Evolutionary conservation across 2,797 vertebrate species (phyloP), one percentile per base, ranked within the genome.

Genomic region (Artibeus lituratus): DNA sequence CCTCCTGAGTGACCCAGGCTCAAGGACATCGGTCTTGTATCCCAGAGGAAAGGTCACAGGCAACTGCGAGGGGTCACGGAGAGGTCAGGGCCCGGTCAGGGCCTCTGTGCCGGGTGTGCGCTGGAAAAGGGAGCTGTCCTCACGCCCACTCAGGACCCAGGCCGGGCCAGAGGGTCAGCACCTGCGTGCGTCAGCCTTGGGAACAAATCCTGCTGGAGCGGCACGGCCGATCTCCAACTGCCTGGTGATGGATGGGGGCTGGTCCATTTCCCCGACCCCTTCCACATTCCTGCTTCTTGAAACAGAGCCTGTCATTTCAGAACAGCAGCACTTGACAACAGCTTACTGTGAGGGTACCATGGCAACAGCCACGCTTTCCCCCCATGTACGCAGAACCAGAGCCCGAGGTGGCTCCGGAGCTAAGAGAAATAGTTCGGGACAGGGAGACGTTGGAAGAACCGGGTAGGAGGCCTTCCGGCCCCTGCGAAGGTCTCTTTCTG

Each of bases 251-350:
- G 44, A 14, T 2, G 67, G 37, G 73, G 88, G 53, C 6, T 84
- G 70, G 29, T 49, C 37, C 49, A 74, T 80, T 83, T 35, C 18
- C 4, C 93, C 55, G 72, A 93, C 87, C 77, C 62, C 32, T 8
- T n/a, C 49, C 29, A 35, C 69, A 53, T 22, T 55, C 82, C 88
- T 15, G 14, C 51, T 93, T 91, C 90, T 62, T 6, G 14, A 88
- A 94, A 73, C 73, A 84, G 80, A 96, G 73, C 65, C 85, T 83
- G 44, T 94, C 94, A 89, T 81, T 97, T 95, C 88, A 86, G 70
- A 88, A 86, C 67, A 87, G 22, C 78, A 89, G 87, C 84, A 59
- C 88, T 94, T 90, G 90, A 80, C 87, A 87, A 77, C 78, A 69
- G 90, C 96, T 83, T 76, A 65, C 57, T 94, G 78, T 57, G 87